A percentile compares a stretch with the other conserved stretches of the same genome.
Evolutionary conservation across 2,797 vertebrate genomes (phyloP).

Genomic region (Pipistrellus kuhlii): DNA sequence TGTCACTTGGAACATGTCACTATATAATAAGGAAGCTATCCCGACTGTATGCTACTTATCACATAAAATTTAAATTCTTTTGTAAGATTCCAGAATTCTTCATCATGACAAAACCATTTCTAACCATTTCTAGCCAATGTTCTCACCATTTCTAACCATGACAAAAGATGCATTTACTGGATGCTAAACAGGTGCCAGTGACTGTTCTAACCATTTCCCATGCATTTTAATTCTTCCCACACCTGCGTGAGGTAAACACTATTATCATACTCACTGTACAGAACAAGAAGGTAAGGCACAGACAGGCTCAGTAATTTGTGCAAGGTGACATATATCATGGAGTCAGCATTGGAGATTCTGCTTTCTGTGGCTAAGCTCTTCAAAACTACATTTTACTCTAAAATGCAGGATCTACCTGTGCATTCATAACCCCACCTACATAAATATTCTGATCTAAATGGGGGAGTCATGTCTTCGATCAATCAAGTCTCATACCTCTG

Average conservation of each 20-base stretch:
- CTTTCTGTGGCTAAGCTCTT: not conserved
- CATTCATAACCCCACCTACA: not conserved
- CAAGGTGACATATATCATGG: not conserved
- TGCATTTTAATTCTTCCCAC: not conserved
- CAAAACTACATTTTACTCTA: not conserved
- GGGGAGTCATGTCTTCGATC: not conserved
- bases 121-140: too few relatives aligned
- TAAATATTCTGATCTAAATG: not conserved
- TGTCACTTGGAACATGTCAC: not conserved
- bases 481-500: not conserved
- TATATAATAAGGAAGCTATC: not conserved
- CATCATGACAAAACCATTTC: not conserved
- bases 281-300: not conserved
- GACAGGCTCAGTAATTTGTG: not conserved
- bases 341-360: not conserved
- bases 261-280: not conserved
- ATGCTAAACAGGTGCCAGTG: not conserved
- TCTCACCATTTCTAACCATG: too few relatives aligned
- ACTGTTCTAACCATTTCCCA: not conserved
- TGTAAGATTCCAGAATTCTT: slow-evolving; percentile 19
- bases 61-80: slow-evolving; percentile 12
- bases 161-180: not conserved
- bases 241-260: not conserved
- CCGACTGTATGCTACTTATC: not conserved
- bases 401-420: not conserved